These are phyloP conservation scores for Dinoponera quadriceps DNA, from an alignment of 1,140 invertebrate species.

Conservation along the genomic window DNA sequence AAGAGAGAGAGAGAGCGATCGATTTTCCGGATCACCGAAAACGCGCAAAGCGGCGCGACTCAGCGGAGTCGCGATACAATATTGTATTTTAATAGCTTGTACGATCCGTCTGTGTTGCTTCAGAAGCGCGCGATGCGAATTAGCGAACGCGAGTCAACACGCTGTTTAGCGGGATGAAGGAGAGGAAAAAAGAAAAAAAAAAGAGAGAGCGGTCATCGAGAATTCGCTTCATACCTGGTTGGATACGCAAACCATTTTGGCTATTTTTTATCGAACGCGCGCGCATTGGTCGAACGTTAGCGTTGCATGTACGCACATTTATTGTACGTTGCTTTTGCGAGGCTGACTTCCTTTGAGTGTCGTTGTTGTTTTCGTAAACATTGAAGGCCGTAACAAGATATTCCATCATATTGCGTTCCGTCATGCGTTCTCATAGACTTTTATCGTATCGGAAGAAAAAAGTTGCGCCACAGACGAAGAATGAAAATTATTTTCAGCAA, in stretches of 20 bases:
- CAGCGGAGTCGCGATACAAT: constrained; percentile 23
- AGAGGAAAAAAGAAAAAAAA: constrained; percentile 33
- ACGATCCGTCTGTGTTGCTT: constrained; percentile 46
- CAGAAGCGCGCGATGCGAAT: constrained; percentile 6
- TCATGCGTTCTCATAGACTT: too few relatives aligned
- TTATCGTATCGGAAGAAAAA: too few relatives aligned
- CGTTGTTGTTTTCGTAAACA: too few relatives aligned
- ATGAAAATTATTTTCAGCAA: too few relatives aligned
- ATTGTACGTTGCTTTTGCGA: too few relatives aligned
- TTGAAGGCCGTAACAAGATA: too few relatives aligned
- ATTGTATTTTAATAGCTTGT: constrained; percentile 52
- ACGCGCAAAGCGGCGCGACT: constrained; percentile 4
- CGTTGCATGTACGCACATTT: too few relatives aligned
- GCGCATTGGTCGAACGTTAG: too few relatives aligned
- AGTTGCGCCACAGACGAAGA: too few relatives aligned
- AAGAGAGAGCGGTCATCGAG: too few relatives aligned
- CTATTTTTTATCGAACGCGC: neutral
- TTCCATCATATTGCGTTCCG: too few relatives aligned
- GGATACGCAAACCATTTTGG: constrained; percentile 1
- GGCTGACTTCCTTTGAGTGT: too few relatives aligned
- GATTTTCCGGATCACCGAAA: constrained; percentile 25
- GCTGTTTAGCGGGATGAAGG: neutral
- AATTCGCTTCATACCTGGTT: neutral
- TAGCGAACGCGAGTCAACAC: neutral
- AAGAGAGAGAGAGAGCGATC: constrained; percentile 1